Conservation (phyloP, 2,797 vertebrate species). For the Okamejei kenojei region DNA sequence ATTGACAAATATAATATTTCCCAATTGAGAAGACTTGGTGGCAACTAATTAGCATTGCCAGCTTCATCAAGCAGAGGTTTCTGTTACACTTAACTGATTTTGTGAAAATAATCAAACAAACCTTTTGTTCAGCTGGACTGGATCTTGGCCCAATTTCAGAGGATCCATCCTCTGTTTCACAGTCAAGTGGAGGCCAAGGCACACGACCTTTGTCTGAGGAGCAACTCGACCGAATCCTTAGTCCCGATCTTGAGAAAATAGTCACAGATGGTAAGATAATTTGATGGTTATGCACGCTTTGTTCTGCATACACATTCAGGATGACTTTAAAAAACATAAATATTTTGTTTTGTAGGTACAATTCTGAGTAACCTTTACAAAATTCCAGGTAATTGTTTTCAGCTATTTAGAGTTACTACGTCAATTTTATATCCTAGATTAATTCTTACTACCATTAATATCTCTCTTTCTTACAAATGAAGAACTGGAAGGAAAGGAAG, state of each 20-base stretch:
- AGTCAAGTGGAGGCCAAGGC: conserved; percentile 63
- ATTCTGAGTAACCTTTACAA: conserved; percentile 97
- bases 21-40: background rate
- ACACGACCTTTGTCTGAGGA: conserved; percentile 78
- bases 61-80: background rate
- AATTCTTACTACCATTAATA: background rate
- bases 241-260: conserved; percentile 97
- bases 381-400: conserved; percentile 81
- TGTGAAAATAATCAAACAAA: background rate
- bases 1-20: background rate
- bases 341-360: conserved; percentile 69
- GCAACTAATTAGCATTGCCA: background rate
- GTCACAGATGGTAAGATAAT: conserved; percentile 87
- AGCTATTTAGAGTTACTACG: background rate
- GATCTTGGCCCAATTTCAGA: conserved; percentile 74
- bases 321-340: background rate
- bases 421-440: background rate
- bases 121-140: conserved; percentile 69
- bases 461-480: conserved; percentile 44
- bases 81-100: background rate
- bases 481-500: conserved; percentile 96
- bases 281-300: conserved; percentile 42
- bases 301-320: background rate
- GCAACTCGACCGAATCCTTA: conserved; percentile 88
- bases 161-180: conserved; percentile 66